Evolutionary conservation across 2,797 vertebrate species (phyloP), one percentile per base, ranked within the genome.

Genomic region (Anguilla marmorata): DNA sequence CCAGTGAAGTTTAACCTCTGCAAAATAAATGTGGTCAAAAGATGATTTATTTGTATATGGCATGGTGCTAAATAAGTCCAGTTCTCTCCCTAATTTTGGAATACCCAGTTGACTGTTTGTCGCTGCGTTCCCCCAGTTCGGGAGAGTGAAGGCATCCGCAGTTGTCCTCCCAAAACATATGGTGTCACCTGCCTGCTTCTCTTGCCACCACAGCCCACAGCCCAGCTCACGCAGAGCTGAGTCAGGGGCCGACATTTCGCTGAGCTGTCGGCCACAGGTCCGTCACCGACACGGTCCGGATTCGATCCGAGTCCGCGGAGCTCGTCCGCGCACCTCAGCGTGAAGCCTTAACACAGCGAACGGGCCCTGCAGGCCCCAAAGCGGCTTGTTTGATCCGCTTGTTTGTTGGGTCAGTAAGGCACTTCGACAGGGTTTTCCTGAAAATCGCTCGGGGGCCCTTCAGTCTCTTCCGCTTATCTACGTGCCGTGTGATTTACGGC

Each of bases 401-500:
- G 74, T 37, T 74, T 79, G 72, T 37, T 14, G 19, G 21, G 74
- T 41, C 74, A 45, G 21, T 16, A 79, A 41, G 21, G 33, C 74
- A 45, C 33, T 4, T 37, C 48, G 41, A 21, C 45, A 24, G 72
- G 0, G 3, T 76, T 37, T 76, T 76, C 69, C 11, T 33, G 19
- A 48, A 37, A 45, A 45, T 19, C n/a, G 66, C 66, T 69, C 37
- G 63, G 21, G 45, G 41, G 79, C 0, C 45, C 79, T n/a, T 24
- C 79, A 82, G 79, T 50, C 19, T 2, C 41, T 82, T 82, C 41
- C 50, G 79, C 79, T 82, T 50, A 82, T 82, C 79, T 82, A 4
- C 48, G 45, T 24, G 7, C 79, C n/a, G 5, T 16, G 79, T 82
- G 45, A 48, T 50, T 82, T 82, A 48, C 19, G 45, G 16, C 8